Conservation (phyloP, 2,888 invertebrate species). For the Clunio marinus region DNA sequence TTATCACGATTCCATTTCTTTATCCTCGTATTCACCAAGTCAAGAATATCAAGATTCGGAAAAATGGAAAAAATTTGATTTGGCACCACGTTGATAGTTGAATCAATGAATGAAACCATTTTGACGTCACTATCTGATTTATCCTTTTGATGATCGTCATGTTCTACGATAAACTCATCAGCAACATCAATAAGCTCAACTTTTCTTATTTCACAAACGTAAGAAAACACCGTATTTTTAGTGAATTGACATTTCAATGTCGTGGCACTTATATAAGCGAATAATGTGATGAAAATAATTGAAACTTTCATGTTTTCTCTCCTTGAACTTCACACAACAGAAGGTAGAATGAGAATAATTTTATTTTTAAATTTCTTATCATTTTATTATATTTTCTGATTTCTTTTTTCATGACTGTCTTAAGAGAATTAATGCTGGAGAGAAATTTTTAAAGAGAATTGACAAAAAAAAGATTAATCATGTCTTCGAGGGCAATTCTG, state of each 20-base stretch:
- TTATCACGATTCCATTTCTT: background rate
- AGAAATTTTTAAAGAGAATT: background rate
- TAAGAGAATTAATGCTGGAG: no score
- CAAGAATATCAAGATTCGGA: conserved; percentile 1
- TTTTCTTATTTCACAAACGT: background rate
- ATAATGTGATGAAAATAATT: background rate
- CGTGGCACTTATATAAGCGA: conserved; percentile 3
- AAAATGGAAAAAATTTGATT: background rate
- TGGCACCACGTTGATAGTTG: conserved; percentile 8
- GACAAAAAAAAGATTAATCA: no score
- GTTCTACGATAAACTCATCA: background rate
- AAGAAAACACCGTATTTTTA: background rate
- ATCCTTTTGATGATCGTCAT: background rate
- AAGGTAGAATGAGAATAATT: conserved; percentile 9
- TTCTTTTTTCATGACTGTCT: background rate
- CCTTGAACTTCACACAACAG: background rate
- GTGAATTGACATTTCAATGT: background rate
- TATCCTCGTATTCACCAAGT: background rate
- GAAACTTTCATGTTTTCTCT: background rate
- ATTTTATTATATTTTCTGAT: background rate
- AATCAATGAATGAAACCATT: conserved; percentile 13
- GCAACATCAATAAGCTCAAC: background rate
- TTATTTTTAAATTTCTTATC: background rate
- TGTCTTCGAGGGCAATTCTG: background rate
- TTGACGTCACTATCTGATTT: conserved; percentile 3